phyloP scores from a whole-genome alignment of 1,140 invertebrate genomes.

The Aleiodes sp. region DNA sequence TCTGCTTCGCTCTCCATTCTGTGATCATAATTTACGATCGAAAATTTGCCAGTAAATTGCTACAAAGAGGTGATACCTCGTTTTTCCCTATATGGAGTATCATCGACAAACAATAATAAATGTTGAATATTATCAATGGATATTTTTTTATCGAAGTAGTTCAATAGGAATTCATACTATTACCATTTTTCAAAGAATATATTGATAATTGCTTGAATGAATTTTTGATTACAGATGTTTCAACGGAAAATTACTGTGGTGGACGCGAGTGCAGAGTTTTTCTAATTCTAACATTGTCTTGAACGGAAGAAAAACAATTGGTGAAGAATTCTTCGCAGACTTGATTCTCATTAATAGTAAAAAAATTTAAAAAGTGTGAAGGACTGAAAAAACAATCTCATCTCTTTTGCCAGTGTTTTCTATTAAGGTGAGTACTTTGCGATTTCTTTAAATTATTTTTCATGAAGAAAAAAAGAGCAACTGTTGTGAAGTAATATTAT shows the following conservation, averaged over 20 bases:
- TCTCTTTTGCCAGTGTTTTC: neutral
- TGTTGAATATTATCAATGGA: neutral
- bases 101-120: neutral
- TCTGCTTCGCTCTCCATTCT: neutral
- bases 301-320: too few relatives aligned
- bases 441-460: neutral
- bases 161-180: too few relatives aligned
- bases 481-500: neutral
- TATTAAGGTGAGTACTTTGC: neutral
- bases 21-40: constrained; percentile 19
- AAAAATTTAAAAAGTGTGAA: neutral
- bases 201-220: too few relatives aligned
- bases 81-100: neutral
- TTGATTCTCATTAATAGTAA: neutral
- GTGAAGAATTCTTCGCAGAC: neutral
- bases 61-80: neutral
- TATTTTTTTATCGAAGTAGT: too few relatives aligned
- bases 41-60: constrained; percentile 13
- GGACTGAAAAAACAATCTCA: neutral
- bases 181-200: neutral
- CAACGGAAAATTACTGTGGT: neutral
- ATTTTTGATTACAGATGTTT: neutral
- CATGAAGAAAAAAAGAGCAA: neutral
- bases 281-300: too few relatives aligned
- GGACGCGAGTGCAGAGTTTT: too few relatives aligned